These are phyloP conservation scores for Coecobrya sp. DNA, from an alignment of 2,888 invertebrate genomes.

Conservation along the genomic window DNA sequence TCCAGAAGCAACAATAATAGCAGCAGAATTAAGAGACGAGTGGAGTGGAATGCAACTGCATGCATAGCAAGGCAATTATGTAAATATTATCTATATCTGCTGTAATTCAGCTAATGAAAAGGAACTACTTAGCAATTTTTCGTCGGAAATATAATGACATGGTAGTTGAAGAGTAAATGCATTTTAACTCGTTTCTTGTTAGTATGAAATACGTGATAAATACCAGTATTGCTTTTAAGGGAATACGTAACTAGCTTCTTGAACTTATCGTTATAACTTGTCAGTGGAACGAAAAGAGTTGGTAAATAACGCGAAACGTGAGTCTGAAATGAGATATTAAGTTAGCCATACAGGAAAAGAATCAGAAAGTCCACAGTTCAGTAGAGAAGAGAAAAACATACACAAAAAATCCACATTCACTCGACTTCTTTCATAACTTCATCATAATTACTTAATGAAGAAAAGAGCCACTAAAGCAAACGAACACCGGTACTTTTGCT, in stretches of 20 bases:
- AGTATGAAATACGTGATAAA: conserved; percentile 42
- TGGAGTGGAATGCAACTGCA: conserved; percentile 27
- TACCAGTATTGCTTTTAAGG: conserved; percentile 3
- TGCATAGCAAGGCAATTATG: neutral
- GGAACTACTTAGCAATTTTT: conserved; percentile 32
- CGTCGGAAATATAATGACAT: conserved; percentile 33
- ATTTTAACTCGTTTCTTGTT: conserved; percentile 16
- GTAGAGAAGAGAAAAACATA: neutral
- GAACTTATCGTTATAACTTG: conserved; percentile 6
- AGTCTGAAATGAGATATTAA: conserved; percentile 1
- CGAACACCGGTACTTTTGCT: conserved; percentile 24
- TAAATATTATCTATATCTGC: neutral
- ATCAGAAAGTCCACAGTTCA: neutral
- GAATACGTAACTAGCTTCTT: neutral
- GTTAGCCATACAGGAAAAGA: neutral
- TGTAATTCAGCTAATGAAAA: conserved; percentile 5
- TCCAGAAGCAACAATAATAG: conserved; percentile 9
- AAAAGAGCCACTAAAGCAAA: conserved; percentile 59
- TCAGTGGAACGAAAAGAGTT: neutral
- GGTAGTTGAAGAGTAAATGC: neutral
- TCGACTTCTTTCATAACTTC: neutral
- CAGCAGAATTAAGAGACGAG: neutral
- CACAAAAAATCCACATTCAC: neutral
- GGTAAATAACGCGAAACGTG: neutral
- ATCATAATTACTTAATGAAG: conserved; percentile 58